Percentiles rank a stretch among this genome's conserved stretches.
Evolutionary conservation across 2,888 invertebrate species (phyloP).

Genomic region (Zeuzera pyrina): DNA sequence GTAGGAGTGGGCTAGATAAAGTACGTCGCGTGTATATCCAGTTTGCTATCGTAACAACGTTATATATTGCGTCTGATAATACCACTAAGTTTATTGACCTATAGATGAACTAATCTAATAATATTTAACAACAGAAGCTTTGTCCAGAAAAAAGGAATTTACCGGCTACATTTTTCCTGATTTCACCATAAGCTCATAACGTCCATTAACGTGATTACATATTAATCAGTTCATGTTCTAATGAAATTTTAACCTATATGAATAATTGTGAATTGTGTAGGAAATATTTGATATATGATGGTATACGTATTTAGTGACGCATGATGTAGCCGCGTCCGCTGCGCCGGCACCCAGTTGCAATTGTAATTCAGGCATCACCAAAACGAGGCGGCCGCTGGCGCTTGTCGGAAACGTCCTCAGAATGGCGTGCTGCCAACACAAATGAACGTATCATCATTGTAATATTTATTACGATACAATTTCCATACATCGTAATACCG

Average conservation of each 20-base stretch:
- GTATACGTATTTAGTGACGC: constrained; percentile 33
- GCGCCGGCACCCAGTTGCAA: constrained; percentile 42
- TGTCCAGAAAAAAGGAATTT: no score
- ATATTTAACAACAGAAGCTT: no score
- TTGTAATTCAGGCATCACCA: constrained; percentile 52
- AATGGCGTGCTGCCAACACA: constrained; percentile 56
- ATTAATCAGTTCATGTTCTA: no score
- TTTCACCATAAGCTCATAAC: no score
- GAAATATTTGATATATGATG: constrained; percentile 1
- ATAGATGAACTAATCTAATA: no score
- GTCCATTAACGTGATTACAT: no score
- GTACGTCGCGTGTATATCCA: constrained; percentile 35
- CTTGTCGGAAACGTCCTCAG: constrained; percentile 52
- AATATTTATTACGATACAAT: constrained; percentile 30
- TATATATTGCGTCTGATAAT: constrained; percentile 36
- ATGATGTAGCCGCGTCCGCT: constrained; percentile 41
- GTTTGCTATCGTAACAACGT: constrained; percentile 38
- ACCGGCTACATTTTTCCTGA: no score
- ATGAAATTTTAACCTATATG: neutral
- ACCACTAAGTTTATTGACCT: constrained; percentile 42
- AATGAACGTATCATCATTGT: constrained; percentile 43
- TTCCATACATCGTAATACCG: constrained; percentile 4
- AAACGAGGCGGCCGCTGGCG: constrained; percentile 49
- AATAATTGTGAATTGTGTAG: neutral
- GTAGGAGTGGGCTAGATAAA: constrained; percentile 48